These are phyloP conservation scores for Ochropleura plecta DNA, from an alignment of 2,888 invertebrate genomes.

Conservation along the genomic window DNA sequence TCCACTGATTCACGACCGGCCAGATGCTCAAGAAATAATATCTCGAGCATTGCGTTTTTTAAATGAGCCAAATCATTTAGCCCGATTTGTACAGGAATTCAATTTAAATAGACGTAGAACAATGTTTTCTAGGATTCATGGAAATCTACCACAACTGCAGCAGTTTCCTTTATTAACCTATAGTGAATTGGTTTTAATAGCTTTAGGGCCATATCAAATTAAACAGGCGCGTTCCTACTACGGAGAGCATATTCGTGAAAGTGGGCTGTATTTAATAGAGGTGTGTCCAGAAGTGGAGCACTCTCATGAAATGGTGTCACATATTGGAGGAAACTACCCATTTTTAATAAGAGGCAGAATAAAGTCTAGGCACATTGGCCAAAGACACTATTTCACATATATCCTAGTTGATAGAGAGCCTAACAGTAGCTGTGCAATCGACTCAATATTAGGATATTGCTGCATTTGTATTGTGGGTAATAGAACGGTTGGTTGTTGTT, in stretches of 20 bases:
- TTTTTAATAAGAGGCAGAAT: too few species aligned
- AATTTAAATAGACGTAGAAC: slow-evolving; percentile 1
- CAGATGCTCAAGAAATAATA: neutral
- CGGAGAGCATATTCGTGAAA: neutral
- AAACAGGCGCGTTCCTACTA: neutral
- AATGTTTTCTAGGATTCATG: slow-evolving; percentile 1
- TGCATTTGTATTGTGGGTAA: slow-evolving; percentile 3
- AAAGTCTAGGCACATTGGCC: neutral
- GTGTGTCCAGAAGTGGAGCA: too few species aligned
- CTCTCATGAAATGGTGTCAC: neutral
- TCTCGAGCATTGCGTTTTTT: slow-evolving; percentile 1
- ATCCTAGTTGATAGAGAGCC: slow-evolving; percentile 3
- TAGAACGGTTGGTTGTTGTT: slow-evolving; percentile 1
- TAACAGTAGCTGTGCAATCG: neutral
- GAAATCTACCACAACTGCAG: neutral
- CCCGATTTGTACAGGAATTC: neutral
- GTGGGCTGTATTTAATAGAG: neutral
- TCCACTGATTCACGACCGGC: neutral
- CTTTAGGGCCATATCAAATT: slow-evolving; percentile 1
- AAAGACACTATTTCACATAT: neutral
- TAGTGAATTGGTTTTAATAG: neutral
- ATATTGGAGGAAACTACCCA: neutral
- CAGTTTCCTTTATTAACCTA: neutral
- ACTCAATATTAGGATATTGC: slow-evolving; percentile 1
- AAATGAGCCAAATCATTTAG: slow-evolving; percentile 3